phyloP scores from a whole-genome alignment of 2,113 vertebrate species.

The Noturus placidus region DNA sequence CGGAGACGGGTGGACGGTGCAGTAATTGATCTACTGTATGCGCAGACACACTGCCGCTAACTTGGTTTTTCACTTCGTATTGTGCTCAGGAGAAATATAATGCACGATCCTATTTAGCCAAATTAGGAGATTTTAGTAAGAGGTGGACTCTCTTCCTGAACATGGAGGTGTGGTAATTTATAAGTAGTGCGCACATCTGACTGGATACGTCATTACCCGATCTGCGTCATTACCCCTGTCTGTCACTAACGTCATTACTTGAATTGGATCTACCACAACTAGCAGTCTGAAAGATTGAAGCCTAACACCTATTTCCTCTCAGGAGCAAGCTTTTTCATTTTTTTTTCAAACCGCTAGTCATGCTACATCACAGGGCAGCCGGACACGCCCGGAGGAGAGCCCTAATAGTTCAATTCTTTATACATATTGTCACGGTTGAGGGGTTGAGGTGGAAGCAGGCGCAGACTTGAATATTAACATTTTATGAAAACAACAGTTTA shows the following conservation, averaged over 20 bases:
- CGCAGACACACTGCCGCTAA: background rate
- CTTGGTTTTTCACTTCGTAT: conserved; percentile 13
- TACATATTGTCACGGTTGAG: no score
- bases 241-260: background rate
- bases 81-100: conserved; percentile 29
- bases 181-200: background rate
- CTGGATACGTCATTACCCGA: background rate
- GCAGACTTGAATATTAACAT: no score
- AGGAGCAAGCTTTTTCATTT: background rate
- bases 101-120: background rate
- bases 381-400: background rate
- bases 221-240: background rate
- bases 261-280: background rate
- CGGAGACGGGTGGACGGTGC: background rate
- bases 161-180: background rate
- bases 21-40: conserved; percentile 21
- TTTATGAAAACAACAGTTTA: no score
- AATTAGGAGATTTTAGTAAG: background rate
- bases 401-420: background rate
- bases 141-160: background rate
- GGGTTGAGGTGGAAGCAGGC: no score
- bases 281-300: background rate
- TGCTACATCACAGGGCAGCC: background rate
- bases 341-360: background rate
- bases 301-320: background rate